These are phyloP conservation scores for Drosophila subsilvestris DNA, from an alignment of 2,888 invertebrate species.

Conservation along the genomic window DNA sequence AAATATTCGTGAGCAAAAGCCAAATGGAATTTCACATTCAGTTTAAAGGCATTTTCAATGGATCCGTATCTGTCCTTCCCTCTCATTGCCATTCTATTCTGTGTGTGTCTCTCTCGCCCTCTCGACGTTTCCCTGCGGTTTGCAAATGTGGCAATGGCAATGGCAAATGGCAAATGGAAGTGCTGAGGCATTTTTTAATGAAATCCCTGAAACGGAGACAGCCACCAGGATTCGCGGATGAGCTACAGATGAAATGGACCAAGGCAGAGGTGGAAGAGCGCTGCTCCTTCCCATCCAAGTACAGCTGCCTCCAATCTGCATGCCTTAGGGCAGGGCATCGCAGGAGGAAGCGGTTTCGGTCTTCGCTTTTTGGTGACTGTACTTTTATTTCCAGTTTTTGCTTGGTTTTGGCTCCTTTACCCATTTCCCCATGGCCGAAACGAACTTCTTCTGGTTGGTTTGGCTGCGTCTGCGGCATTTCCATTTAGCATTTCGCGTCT, in stretches of 20 bases:
- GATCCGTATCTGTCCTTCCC: not conserved
- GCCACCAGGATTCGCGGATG: constrained; percentile 29
- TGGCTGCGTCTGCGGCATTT: constrained; percentile 73
- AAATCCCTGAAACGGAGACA: constrained; percentile 46
- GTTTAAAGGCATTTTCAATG: constrained; percentile 49
- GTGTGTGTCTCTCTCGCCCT: not conserved
- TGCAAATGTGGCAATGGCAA: constrained; percentile 35
- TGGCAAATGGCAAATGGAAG: constrained; percentile 48
- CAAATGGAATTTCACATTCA: constrained; percentile 65
- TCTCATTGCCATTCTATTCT: not conserved
- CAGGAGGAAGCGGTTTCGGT: not conserved
- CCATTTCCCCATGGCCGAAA: constrained; percentile 33
- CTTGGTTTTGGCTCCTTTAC: constrained; percentile 2
- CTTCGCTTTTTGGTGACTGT: constrained; percentile 43
- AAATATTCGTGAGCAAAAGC: constrained; percentile 71
- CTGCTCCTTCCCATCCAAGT: not conserved
- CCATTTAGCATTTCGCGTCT: constrained; percentile 53
- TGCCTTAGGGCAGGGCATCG: not conserved
- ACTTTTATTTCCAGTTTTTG: constrained; percentile 34
- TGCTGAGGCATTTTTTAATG: constrained; percentile 59
- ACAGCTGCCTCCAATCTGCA: constrained; percentile 9
- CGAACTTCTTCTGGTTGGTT: constrained; percentile 73
- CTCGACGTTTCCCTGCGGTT: constrained; percentile 36
- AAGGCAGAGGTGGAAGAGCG: not conserved
- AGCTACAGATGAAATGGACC: constrained; percentile 15